A percentile compares a stretch with the other conserved stretches of the same genome.
phyloP scores from a whole-genome alignment of 2,113 vertebrate genomes.

The Labeo catla region DNA sequence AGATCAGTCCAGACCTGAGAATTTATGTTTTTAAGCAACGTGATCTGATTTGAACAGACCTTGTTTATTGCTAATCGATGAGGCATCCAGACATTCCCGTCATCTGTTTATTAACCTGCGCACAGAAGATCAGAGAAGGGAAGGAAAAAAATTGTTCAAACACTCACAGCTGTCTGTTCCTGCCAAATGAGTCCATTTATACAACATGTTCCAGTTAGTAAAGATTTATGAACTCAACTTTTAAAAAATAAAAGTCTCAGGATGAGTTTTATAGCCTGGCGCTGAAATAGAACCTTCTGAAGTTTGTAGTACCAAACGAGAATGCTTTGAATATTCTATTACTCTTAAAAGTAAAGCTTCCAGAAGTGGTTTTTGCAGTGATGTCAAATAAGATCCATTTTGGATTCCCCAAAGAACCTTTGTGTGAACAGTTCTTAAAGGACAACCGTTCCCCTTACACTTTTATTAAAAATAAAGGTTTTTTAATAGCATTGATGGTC shows the following conservation, averaged over 20 bases:
- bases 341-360: no score
- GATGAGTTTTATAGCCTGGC: neutral
- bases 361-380: no score
- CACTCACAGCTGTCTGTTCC: neutral
- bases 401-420: no score
- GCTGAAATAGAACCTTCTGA: neutral
- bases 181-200: neutral
- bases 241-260: neutral
- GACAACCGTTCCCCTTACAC: no score
- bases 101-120: constrained; percentile 19
- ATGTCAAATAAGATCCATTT: no score
- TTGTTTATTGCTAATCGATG: constrained; percentile 13
- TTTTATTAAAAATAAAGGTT: no score
- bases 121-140: neutral
- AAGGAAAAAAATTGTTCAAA: neutral
- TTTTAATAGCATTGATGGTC: no score
- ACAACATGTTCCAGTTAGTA: neutral
- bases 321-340: neutral
- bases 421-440: no score
- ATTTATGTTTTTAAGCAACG: neutral
- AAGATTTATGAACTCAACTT: neutral
- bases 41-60: neutral
- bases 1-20: neutral
- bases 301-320: neutral
- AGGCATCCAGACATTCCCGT: neutral